A percentile compares a stretch with the other conserved stretches of the same genome.
These are phyloP conservation scores for Coryphaenoides rupestris DNA, from an alignment of 2,113 vertebrate genomes.

Conservation along the genomic window DNA sequence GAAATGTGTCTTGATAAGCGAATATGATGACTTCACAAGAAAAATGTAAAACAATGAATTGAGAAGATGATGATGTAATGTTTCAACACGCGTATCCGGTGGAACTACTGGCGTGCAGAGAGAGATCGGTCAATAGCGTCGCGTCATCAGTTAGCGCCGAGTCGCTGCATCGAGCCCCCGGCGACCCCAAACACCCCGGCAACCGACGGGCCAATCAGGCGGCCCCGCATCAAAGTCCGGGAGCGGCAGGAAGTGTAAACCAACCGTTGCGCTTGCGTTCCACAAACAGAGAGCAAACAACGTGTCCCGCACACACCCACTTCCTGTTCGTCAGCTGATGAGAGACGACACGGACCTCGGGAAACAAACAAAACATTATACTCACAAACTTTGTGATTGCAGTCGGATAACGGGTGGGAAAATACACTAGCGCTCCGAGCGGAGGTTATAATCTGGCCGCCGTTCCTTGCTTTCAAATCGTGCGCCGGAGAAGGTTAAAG, in stretches of 20 bases:
- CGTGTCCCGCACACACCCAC: slow-evolving; percentile 49
- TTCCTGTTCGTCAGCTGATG: slow-evolving; percentile 19
- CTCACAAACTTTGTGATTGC: slow-evolving; percentile 16
- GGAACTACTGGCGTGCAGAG: no score
- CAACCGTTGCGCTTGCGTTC: slow-evolving; percentile 48
- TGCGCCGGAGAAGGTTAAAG: no score
- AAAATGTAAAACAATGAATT: no score
- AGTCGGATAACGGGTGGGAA: not conserved
- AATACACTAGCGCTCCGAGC: no score
- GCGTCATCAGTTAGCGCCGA: no score
- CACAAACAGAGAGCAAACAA: no score
- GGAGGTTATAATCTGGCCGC: slow-evolving; percentile 45
- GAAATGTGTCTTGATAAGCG: no score
- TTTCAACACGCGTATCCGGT: no score
- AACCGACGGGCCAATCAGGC: slow-evolving; percentile 16
- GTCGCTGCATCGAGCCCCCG: no score
- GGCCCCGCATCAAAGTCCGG: slow-evolving; percentile 55
- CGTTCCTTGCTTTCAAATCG: slow-evolving; percentile 30
- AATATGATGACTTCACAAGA: no score
- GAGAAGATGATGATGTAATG: no score
- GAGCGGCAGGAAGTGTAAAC: slow-evolving; percentile 59
- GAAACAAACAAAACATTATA: slow-evolving; percentile 14
- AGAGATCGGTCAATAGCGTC: no score
- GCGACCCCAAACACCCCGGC: not conserved
- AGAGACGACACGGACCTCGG: slow-evolving; percentile 35